A percentile compares a stretch with the other conserved stretches of the same genome.
phyloP scores from a whole-genome alignment of 2,113 vertebrate genomes.

The Sapayoa aenigma region DNA sequence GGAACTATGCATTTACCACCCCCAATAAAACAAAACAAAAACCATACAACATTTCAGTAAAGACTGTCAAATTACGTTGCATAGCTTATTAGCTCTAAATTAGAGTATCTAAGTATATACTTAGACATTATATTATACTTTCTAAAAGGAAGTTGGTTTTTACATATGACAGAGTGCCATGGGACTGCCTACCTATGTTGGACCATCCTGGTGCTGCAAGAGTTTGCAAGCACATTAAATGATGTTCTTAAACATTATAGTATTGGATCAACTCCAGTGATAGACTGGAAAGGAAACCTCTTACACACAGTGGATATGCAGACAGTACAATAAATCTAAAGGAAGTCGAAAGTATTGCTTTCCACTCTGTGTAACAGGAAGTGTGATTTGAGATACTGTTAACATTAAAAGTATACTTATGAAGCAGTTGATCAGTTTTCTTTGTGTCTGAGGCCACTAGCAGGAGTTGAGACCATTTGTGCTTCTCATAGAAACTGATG shows the following conservation, averaged over 20 bases:
- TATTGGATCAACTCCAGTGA: background rate
- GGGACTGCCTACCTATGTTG: background rate
- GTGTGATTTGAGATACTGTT: background rate
- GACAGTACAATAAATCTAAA: background rate
- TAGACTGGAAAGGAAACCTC: background rate
- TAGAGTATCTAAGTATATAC: background rate
- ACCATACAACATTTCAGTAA: background rate
- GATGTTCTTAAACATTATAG: background rate
- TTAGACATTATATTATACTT: background rate
- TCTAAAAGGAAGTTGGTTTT: background rate
- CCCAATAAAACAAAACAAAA: background rate
- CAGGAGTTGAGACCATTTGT: background rate
- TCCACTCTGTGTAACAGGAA: background rate
- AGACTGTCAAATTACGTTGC: background rate
- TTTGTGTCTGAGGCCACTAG: background rate
- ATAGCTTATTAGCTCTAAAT: background rate
- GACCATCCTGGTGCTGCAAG: too few relatives aligned
- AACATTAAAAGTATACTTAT: rapidly evolving
- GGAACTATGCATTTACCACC: background rate
- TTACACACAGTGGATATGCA: background rate
- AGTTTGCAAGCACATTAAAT: background rate
- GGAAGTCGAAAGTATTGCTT: background rate
- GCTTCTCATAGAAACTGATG: background rate
- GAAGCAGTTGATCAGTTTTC: background rate
- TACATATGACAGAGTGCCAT: rapidly evolving